phyloP scores from a whole-genome alignment of 2,888 invertebrate species.

The Podotricha telesiphe region DNA sequence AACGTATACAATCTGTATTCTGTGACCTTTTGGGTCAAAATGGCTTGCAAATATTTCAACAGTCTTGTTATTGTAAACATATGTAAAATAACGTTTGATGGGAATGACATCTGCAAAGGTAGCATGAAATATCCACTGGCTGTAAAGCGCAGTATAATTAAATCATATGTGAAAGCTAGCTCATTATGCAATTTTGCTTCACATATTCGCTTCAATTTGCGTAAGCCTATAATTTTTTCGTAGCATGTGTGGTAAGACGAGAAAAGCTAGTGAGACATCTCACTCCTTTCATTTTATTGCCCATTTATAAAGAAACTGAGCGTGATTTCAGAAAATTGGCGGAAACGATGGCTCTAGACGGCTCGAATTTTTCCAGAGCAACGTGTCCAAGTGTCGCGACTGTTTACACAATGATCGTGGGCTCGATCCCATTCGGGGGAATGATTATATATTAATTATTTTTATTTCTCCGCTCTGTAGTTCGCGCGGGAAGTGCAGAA shows the following conservation, averaged over 20 bases:
- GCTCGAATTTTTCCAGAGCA: no score
- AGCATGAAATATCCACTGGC: background rate
- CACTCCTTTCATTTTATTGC: background rate
- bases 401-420: no score
- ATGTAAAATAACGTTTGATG: slow-evolving; percentile 12
- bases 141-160: slow-evolving; percentile 2
- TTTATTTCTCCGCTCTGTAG: no score
- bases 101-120: slow-evolving; percentile 11
- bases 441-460: no score
- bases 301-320: background rate
- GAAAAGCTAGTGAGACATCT: background rate
- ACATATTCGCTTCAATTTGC: background rate
- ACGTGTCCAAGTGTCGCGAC: no score
- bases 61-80: slow-evolving; percentile 20
- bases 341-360: no score
- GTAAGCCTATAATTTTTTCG: no score
- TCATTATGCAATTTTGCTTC: background rate
- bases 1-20: slow-evolving; percentile 32
- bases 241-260: background rate
- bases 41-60: slow-evolving; percentile 25
- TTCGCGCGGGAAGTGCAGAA: no score
- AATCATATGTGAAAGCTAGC: slow-evolving; percentile 14
- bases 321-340: background rate
- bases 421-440: no score
- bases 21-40: slow-evolving; percentile 27